Evolutionary conservation across 2,113 vertebrate species (phyloP).

Genomic region (Poicephalus gulielmi): DNA sequence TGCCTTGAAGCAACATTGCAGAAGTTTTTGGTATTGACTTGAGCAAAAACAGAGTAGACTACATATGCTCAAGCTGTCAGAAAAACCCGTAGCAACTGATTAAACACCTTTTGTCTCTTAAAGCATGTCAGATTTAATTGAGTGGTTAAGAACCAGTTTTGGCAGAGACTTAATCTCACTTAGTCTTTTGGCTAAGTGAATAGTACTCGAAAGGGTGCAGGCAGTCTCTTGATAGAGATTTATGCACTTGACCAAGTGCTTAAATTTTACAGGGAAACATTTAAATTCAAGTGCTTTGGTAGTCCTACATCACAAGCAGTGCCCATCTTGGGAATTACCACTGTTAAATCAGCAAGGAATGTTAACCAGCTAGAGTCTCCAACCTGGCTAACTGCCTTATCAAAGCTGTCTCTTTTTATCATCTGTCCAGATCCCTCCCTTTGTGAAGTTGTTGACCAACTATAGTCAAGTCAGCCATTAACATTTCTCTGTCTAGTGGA

Average conservation of each 20-base stretch:
- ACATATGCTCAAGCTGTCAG: constrained; percentile 12
- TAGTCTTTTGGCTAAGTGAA: constrained; percentile 56
- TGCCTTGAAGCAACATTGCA: not conserved
- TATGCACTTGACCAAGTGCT: constrained; percentile 62
- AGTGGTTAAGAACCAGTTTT: constrained; percentile 48
- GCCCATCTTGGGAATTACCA: constrained; percentile 37
- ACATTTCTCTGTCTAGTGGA: not conserved
- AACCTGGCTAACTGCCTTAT: not conserved
- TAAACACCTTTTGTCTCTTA: constrained; percentile 47
- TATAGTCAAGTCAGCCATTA: not conserved
- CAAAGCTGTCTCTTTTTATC: not conserved
- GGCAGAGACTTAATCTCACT: constrained; percentile 57
- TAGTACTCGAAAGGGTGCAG: constrained; percentile 15
- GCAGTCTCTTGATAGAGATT: constrained; percentile 44
- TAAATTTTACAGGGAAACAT: constrained; percentile 66
- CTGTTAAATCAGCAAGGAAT: constrained; percentile 40
- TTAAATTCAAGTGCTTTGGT: constrained; percentile 65
- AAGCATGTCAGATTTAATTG: constrained; percentile 54
- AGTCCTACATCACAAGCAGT: constrained; percentile 46
- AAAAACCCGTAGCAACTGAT: constrained; percentile 19
- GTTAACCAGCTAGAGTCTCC: not conserved
- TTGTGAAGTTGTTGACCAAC: not conserved
- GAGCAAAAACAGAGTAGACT: not conserved
- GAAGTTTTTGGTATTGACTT: constrained; percentile 13
- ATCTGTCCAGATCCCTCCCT: not conserved